A percentile compares a stretch with the other conserved stretches of the same genome.
Evolutionary conservation across 2,113 vertebrate species (phyloP).

Genomic region (Cheirogaleus medius): DNA sequence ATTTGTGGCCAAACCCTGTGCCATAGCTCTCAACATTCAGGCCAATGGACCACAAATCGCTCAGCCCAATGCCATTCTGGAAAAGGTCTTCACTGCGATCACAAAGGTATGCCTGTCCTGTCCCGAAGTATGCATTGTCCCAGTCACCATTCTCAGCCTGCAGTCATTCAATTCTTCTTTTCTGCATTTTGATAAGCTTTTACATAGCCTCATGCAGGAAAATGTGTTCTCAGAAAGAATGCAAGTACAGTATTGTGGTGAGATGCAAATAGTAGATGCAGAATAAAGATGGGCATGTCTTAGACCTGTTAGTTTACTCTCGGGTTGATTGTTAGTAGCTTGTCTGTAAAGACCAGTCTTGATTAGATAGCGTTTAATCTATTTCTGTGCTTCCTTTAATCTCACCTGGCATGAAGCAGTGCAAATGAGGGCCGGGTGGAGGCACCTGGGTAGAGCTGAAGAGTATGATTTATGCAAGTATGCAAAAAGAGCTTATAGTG

Average conservation of each 20-base stretch:
- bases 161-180: background rate
- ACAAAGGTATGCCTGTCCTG: conserved; percentile 91
- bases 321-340: background rate
- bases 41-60: conserved; percentile 95
- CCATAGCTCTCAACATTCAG: conserved; percentile 97
- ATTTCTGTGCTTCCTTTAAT: background rate
- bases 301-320: background rate
- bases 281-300: background rate
- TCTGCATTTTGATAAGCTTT: background rate
- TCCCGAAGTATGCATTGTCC: background rate
- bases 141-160: background rate
- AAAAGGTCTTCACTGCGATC: conserved; percentile 99
- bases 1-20: conserved; percentile 98
- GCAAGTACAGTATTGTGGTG: background rate
- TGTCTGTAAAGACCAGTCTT: background rate
- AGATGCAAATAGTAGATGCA: background rate
- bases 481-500: background rate
- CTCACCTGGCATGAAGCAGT: background rate
- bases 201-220: background rate
- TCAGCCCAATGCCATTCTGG: conserved; percentile 96
- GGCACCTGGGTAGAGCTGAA: background rate
- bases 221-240: background rate
- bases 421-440: background rate
- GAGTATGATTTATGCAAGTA: background rate
- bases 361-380: background rate